Evolutionary conservation across 2,888 invertebrate species (phyloP).

Genomic region (Steinernema scapterisci): DNA sequence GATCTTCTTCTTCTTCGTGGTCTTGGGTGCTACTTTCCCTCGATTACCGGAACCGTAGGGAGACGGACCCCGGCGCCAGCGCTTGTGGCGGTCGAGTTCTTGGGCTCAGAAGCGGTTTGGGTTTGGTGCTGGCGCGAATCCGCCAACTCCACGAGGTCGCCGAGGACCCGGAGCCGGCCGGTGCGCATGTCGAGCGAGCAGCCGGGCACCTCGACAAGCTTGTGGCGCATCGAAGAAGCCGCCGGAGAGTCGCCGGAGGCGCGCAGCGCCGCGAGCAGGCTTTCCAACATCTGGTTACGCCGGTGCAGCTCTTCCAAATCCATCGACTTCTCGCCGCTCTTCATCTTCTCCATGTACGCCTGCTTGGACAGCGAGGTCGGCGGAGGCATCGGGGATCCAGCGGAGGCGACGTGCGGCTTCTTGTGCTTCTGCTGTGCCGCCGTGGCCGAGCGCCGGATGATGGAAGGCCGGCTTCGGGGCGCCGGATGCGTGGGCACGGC

Average conservation of each 20-base stretch:
- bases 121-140: not conserved
- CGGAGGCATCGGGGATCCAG: not conserved
- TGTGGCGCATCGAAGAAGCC: slow-evolving; percentile 17
- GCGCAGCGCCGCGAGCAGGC: slow-evolving; percentile 20
- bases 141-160: slow-evolving; percentile 12
- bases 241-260: slow-evolving; percentile 13
- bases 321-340: slow-evolving; percentile 6
- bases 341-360: slow-evolving; percentile 26
- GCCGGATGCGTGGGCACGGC: slow-evolving; percentile 22
- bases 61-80: not conserved
- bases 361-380: slow-evolving; percentile 21
- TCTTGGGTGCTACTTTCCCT: slow-evolving; percentile 13
- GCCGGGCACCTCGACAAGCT: slow-evolving; percentile 28
- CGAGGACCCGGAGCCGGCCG: slow-evolving; percentile 11
- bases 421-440: slow-evolving; percentile 15
- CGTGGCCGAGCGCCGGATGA: slow-evolving; percentile 7
- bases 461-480: slow-evolving; percentile 3
- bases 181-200: slow-evolving; percentile 25
- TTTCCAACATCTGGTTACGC: slow-evolving; percentile 16
- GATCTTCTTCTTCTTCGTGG: not conserved
- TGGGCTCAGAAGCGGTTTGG: not conserved
- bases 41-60: slow-evolving; percentile 28
- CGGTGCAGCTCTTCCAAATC: slow-evolving; percentile 3
- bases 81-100: not conserved
- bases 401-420: not conserved